These are phyloP conservation scores for Zoanthus sansibaricus DNA, from an alignment of 92 coral and sea anemone genomes.

Conservation along the genomic window DNA sequence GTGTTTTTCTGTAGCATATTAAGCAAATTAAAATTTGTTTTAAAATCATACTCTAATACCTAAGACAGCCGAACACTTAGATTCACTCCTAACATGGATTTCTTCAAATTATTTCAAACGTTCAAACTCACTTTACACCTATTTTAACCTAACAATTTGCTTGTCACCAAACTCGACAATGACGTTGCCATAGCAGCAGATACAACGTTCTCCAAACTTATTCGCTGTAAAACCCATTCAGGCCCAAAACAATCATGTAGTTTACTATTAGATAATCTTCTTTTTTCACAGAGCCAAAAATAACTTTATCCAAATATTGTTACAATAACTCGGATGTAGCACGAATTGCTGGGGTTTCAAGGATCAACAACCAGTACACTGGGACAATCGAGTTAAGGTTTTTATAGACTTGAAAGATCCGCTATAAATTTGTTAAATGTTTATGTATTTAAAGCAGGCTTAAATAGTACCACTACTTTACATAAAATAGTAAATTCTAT, in stretches of 20 bases:
- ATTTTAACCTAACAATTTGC: not conserved
- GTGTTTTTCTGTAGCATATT: too few relatives aligned
- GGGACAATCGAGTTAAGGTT: not conserved
- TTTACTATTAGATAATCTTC: not conserved
- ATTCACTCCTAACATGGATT: not conserved
- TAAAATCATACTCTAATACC: not conserved
- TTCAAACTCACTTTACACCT: not conserved
- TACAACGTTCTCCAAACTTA: not conserved
- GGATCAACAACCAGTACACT: not conserved
- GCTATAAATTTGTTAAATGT: constrained; percentile 19
- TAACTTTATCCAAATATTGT: not conserved
- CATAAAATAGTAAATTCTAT: constrained; percentile 43
- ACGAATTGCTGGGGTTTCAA: not conserved
- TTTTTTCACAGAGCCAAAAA: not conserved
- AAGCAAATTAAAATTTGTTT: not conserved
- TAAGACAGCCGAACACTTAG: not conserved
- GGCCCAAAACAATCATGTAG: not conserved
- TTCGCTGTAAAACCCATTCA: not conserved
- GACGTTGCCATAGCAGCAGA: not conserved
- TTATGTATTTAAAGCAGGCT: constrained; percentile 24
- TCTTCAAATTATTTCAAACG: not conserved
- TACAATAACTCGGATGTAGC: not conserved
- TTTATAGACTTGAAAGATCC: not conserved
- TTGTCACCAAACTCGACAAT: not conserved
- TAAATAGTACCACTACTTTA: constrained; percentile 42